These are phyloP conservation scores for Alcedo atthis DNA, from an alignment of 2,797 vertebrate species.

Conservation along the genomic window DNA sequence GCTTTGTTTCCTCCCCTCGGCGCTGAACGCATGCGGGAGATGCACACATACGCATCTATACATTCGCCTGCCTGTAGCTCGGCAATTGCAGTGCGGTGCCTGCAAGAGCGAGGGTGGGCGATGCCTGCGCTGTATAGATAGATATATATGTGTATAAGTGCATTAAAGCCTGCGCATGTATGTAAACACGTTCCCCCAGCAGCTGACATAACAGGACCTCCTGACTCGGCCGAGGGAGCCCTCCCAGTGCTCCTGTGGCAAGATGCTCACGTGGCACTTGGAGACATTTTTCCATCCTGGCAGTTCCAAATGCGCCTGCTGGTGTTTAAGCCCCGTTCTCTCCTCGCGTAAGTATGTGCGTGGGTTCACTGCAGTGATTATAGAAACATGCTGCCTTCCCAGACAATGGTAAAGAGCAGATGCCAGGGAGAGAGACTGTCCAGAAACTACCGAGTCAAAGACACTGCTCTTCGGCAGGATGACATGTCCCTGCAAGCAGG, in stretches of 20 bases:
- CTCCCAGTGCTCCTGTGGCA: rapidly evolving
- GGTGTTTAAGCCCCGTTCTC: neutral
- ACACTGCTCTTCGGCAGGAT: neutral
- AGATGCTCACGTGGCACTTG: rapidly evolving
- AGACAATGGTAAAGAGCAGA: neutral
- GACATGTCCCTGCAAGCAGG: neutral
- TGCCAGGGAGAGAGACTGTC: neutral
- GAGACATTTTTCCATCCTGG: neutral
- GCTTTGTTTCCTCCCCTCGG: neutral
- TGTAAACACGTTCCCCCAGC: neutral
- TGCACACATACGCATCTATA: neutral
- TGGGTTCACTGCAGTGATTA: neutral
- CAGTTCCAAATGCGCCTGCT: neutral
- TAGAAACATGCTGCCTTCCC: neutral
- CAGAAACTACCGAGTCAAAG: neutral
- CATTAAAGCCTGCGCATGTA: neutral
- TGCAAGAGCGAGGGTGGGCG: rapidly evolving
- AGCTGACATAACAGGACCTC: neutral
- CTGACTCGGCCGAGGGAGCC: rapidly evolving
- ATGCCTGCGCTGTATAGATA: rapidly evolving
- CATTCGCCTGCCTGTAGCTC: rapidly evolving
- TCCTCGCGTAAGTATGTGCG: neutral
- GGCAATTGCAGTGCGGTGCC: rapidly evolving
- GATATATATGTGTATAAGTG: rapidly evolving
- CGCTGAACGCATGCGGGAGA: neutral